phyloP scores from a whole-genome alignment of 2,888 invertebrate species.

The Iphiclides podalirius region DNA sequence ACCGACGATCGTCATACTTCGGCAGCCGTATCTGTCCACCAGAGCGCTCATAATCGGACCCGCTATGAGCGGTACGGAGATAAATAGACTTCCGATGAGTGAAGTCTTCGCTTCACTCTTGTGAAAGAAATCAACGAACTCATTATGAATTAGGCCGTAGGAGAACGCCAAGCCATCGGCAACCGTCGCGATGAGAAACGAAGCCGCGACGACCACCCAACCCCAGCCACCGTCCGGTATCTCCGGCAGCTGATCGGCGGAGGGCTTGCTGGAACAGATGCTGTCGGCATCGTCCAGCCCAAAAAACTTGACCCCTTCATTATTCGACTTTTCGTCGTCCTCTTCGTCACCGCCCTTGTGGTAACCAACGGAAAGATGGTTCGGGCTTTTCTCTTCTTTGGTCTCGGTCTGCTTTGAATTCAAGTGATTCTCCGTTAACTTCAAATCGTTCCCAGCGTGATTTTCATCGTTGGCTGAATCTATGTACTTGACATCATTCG shows the following conservation, averaged over 20 bases:
- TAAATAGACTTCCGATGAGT: conserved; percentile 93
- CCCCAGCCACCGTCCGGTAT: conserved; percentile 95
- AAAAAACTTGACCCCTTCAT: conserved; percentile 75
- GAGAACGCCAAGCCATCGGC: conserved; percentile 96
- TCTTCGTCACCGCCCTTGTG: conserved; percentile 49
- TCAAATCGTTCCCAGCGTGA: conserved; percentile 42
- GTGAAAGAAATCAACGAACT: conserved; percentile 87
- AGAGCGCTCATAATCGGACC: conserved; percentile 92
- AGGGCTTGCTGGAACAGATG: conserved; percentile 62
- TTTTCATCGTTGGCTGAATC: conserved; percentile 56
- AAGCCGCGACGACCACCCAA: conserved; percentile 93
- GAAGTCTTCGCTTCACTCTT: conserved; percentile 91
- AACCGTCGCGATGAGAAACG: conserved; percentile 91
- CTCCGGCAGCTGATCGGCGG: conserved; percentile 70
- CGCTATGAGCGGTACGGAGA: conserved; percentile 91
- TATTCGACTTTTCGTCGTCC: conserved; percentile 68
- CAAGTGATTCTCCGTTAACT: conserved; percentile 55
- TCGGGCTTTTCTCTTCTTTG: conserved; percentile 39
- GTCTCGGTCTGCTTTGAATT: conserved; percentile 63
- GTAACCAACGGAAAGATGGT: conserved; percentile 53
- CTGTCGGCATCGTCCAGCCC: conserved; percentile 75
- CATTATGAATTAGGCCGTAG: conserved; percentile 92
- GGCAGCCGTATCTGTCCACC: conserved; percentile 91
- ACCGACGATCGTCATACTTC: conserved; percentile 86
- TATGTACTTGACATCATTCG: conserved; percentile 58